Evolutionary conservation across 2,888 invertebrate species (phyloP), one percentile per base, ranked within the genome.

Genomic region (Desoria tigrina): DNA sequence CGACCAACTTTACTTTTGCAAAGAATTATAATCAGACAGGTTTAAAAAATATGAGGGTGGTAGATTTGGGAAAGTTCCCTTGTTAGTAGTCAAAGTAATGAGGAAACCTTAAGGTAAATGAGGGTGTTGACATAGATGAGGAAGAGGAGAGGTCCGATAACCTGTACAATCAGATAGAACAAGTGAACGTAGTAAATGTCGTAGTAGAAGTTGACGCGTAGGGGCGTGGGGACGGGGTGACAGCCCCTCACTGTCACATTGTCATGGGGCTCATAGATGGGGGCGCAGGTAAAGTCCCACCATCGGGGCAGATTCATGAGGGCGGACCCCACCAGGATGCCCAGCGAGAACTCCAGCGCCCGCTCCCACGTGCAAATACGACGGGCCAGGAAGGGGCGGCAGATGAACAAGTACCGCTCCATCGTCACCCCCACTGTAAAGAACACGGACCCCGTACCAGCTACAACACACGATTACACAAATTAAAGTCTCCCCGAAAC

Each of bases 61-160:
- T n/a, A n/a, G n/a, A n/a, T n/a, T n/a, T n/a, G n/a, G n/a, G 63
- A n/a, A n/a, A n/a, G n/a, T n/a, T n/a, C n/a, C n/a, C n/a, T n/a
- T n/a, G n/a, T n/a, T n/a, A n/a, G n/a, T n/a, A n/a, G n/a, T n/a
- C n/a, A n/a, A n/a, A n/a, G n/a, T n/a, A n/a, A n/a, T n/a, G n/a
- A n/a, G n/a, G n/a, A n/a, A n/a, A 74, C 74, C 59, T 65, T 59
- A 42, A 39, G 42, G 45, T 70, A 74, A 55, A 74, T 74, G 11
- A 71, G 51, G 21, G 67, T 58, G 45, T 74, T 74, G 27, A 73
- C 49, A 18, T 70, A 42, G 45, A 68, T 60, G 18, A 74, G 65
- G n/a, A 57, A 42, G 11, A 61, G 21, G 16, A 65, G 21, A 11
- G 74, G 74, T 2, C 68, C 11, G 14, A 69, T 50, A 37, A 66